Evolutionary conservation across 2,113 vertebrate species (phyloP).

Genomic region (Macroglossus sobrinus): DNA sequence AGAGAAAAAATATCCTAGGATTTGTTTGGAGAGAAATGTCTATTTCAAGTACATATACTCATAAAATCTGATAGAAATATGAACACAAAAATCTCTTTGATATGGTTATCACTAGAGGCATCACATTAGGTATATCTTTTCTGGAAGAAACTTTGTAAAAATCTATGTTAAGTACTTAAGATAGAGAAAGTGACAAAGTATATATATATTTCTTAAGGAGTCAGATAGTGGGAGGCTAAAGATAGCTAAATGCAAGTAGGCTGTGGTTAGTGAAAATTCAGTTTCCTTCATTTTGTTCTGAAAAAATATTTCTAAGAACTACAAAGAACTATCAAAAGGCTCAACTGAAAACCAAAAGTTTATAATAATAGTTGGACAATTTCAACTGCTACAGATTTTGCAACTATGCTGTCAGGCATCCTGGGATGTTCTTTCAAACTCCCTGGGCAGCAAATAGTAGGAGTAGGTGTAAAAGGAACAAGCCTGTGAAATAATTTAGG

Average conservation of each 20-base stretch:
- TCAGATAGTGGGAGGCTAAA: neutral
- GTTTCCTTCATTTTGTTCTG: neutral
- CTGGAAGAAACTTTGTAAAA: neutral
- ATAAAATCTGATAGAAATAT: neutral
- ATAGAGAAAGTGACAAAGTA: neutral
- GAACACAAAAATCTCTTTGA: neutral
- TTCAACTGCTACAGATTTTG: slow-evolving; percentile 22
- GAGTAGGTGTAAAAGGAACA: neutral
- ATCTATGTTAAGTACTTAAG: neutral
- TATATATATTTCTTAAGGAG: neutral
- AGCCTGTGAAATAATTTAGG: neutral
- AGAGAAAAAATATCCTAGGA: neutral
- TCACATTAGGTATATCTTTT: neutral
- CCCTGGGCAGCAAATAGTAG: neutral
- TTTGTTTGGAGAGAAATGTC: neutral
- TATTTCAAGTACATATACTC: neutral
- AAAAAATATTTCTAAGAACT: neutral
- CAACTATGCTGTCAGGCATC: neutral
- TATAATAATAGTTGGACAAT: neutral
- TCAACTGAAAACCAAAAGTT: slow-evolving; percentile 9
- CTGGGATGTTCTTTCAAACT: neutral
- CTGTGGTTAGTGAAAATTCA: neutral
- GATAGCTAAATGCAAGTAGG: neutral
- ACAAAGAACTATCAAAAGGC: slow-evolving; percentile 14
- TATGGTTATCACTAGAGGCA: neutral